Evolutionary conservation across 2,888 invertebrate species (phyloP).

Genomic region (Aquatica leii): DNA sequence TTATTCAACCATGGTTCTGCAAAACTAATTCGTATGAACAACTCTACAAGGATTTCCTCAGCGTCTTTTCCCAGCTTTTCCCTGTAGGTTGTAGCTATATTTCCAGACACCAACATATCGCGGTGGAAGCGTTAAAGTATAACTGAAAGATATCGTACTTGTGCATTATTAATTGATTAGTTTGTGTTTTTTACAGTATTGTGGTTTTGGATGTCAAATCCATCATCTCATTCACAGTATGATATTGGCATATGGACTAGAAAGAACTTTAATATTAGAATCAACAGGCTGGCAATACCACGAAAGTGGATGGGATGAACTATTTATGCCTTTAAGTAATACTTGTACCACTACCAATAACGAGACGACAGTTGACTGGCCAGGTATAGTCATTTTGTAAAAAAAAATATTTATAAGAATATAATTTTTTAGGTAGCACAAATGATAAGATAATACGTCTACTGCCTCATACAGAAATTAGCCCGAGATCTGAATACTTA

Average conservation of each 20-base stretch:
- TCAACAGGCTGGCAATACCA: conserved; percentile 96
- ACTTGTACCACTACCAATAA: conserved; percentile 66
- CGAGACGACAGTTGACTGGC: background rate
- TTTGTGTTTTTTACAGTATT: background rate
- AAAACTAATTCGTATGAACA: too few relatives aligned
- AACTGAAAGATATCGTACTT: too few relatives aligned
- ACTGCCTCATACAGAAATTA: background rate
- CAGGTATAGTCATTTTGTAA: background rate
- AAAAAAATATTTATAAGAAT: too few relatives aligned
- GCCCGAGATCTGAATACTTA: too few relatives aligned
- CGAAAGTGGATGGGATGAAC: conserved; percentile 91
- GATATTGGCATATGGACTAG: conserved; percentile 93
- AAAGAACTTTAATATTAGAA: conserved; percentile 90
- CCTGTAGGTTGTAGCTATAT: too few relatives aligned
- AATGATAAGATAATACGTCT: background rate
- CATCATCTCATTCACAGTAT: conserved; percentile 98
- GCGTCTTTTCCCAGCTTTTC: too few relatives aligned
- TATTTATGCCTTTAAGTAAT: conserved; percentile 89
- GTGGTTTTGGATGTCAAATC: conserved; percentile 95
- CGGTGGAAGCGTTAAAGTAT: too few relatives aligned
- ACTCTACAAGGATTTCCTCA: too few relatives aligned
- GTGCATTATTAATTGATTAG: too few relatives aligned
- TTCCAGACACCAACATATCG: too few relatives aligned
- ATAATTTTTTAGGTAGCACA: too few relatives aligned
- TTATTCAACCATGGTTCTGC: too few relatives aligned